phyloP scores from a whole-genome alignment of 1,140 invertebrate genomes.

The Brachionus plicatilis region DNA sequence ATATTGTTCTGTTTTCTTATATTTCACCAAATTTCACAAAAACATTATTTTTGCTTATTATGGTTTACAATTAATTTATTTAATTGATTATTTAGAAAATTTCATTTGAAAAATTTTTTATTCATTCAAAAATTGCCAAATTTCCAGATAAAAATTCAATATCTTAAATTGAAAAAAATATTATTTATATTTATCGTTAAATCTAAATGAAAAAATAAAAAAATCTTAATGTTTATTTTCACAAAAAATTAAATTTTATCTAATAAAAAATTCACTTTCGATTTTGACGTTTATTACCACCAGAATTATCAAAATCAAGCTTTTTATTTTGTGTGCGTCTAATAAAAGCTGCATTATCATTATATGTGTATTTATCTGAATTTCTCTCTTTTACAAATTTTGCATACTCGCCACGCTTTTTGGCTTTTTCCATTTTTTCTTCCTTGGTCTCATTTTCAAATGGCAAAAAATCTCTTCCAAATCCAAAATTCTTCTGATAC shows the following conservation, averaged over 20 bases:
- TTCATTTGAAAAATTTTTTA: too few relatives aligned
- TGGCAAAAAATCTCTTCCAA: conserved; percentile 29
- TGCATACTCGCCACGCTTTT: conserved; percentile 25
- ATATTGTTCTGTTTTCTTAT: too few relatives aligned
- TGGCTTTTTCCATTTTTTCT: conserved; percentile 35
- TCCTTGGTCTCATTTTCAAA: conserved; percentile 28
- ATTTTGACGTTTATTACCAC: not conserved
- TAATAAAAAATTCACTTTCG: not conserved
- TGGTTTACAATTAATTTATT: too few relatives aligned
- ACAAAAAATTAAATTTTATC: not conserved
- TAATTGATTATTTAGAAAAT: too few relatives aligned
- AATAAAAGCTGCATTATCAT: not conserved
- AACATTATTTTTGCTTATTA: too few relatives aligned
- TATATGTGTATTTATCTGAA: conserved; percentile 21
- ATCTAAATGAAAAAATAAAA: not conserved
- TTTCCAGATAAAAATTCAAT: too few relatives aligned
- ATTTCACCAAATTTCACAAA: too few relatives aligned
- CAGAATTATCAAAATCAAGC: not conserved
- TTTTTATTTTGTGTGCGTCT: not conserved
- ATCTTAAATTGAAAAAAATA: not conserved
- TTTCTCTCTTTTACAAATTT: conserved; percentile 28
- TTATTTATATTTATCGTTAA: not conserved
- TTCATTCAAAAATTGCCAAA: too few relatives aligned
- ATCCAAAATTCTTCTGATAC: conserved; percentile 36
- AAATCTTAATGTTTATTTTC: not conserved